Conservation (phyloP, 2,113 vertebrate genomes). For the Cyphomyrus plagiostoma region DNA sequence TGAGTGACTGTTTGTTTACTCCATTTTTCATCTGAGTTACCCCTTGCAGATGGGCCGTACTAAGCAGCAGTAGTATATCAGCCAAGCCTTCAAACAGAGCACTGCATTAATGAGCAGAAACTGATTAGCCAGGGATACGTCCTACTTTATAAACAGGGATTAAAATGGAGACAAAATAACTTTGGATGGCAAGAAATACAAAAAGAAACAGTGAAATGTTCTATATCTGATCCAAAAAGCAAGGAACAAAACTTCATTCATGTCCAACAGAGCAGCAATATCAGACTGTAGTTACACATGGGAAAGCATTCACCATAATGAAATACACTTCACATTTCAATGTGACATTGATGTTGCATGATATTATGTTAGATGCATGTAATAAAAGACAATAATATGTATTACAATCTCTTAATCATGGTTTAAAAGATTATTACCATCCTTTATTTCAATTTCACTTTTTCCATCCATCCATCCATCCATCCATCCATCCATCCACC, state of each 20-base stretch:
- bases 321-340: background rate
- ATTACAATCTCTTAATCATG: background rate
- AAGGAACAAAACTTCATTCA: background rate
- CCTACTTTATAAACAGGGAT: conserved; percentile 6
- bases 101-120: background rate
- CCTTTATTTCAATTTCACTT: background rate
- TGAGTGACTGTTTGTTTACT: background rate
- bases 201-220: background rate
- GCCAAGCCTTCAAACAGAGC: background rate
- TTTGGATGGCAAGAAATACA: background rate
- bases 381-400: background rate
- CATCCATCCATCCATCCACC: too few species aligned
- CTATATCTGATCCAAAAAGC: background rate
- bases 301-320: background rate
- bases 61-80: background rate
- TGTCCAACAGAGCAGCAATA: background rate
- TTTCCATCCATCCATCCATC: background rate
- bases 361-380: background rate
- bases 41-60: background rate
- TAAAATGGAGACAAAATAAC: conserved; percentile 4
- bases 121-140: conserved; percentile 12
- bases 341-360: background rate
- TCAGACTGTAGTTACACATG: background rate
- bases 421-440: background rate
- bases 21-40: background rate